phyloP scores from a whole-genome alignment of 2,797 vertebrate genomes.

The Spheniscus humboldti region DNA sequence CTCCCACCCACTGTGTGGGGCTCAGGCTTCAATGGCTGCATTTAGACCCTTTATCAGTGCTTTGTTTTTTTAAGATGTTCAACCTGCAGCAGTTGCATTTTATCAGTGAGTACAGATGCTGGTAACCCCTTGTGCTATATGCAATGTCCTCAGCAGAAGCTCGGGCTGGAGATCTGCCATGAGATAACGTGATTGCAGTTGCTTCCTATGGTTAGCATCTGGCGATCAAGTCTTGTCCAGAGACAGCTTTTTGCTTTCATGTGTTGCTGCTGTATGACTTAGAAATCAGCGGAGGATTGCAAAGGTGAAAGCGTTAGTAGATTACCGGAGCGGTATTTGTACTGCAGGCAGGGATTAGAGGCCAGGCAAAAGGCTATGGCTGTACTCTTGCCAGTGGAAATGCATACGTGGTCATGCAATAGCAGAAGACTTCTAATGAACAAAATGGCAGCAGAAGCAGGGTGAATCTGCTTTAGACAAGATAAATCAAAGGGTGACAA shows the following conservation, averaged over 20 bases:
- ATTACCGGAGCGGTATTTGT: neutral
- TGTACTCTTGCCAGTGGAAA: neutral
- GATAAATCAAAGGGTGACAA: neutral
- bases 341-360: neutral
- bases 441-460: neutral
- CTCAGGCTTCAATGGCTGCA: neutral
- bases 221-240: neutral
- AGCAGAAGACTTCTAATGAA: neutral
- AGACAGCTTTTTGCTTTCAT: neutral
- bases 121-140: neutral
- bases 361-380: neutral
- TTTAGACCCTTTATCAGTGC: neutral
- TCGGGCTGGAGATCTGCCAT: neutral
- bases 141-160: neutral
- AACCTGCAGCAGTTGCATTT: neutral
- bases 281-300: neutral
- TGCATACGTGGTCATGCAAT: neutral
- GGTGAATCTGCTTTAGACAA: neutral
- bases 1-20: too few species aligned
- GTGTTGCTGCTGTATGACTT: neutral
- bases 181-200: neutral
- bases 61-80: neutral
- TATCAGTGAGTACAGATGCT: neutral
- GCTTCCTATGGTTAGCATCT: constrained; percentile 5
- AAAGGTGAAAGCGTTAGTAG: constrained; percentile 11